Conservation (phyloP, 2,888 invertebrate species). For the Idaea straminata region DNA sequence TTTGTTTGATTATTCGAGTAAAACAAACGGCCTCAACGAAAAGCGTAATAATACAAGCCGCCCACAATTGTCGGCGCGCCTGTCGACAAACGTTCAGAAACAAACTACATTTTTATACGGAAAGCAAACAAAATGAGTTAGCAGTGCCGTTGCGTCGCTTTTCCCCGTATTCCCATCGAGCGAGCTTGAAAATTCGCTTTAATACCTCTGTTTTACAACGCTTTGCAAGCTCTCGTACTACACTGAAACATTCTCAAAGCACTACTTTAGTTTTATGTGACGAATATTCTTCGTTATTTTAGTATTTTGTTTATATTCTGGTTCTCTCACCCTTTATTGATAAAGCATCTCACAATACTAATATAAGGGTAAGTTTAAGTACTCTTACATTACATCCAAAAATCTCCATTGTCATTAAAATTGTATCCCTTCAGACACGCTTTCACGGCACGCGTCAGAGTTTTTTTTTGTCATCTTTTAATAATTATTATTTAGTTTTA, state of each 20-base stretch:
- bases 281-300: conserved; percentile 34
- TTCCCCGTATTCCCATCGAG: conserved; percentile 58
- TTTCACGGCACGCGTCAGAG: conserved; percentile 19
- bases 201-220: conserved; percentile 76
- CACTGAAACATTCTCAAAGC: conserved; percentile 58
- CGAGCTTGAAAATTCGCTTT: conserved; percentile 74
- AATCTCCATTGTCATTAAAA: conserved; percentile 23
- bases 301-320: conserved; percentile 23
- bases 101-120: conserved; percentile 74
- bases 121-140: conserved; percentile 74
- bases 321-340: conserved; percentile 10
- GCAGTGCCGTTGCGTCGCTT: conserved; percentile 66
- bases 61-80: conserved; percentile 42
- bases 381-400: conserved; percentile 8
- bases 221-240: conserved; percentile 67
- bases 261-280: conserved; percentile 57
- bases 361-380: background rate
- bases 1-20: conserved; percentile 45
- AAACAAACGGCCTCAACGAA: conserved; percentile 43
- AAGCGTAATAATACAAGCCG: conserved; percentile 52
- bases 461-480: conserved; percentile 11
- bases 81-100: conserved; percentile 60
- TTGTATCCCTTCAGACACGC: conserved; percentile 21
- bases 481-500: background rate
- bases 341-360: conserved; percentile 7